Percentiles rank a stretch among this genome's conserved stretches.
These are phyloP conservation scores for Antrozous pallidus DNA, from an alignment of 2,797 vertebrate species.

Conservation along the genomic window DNA sequence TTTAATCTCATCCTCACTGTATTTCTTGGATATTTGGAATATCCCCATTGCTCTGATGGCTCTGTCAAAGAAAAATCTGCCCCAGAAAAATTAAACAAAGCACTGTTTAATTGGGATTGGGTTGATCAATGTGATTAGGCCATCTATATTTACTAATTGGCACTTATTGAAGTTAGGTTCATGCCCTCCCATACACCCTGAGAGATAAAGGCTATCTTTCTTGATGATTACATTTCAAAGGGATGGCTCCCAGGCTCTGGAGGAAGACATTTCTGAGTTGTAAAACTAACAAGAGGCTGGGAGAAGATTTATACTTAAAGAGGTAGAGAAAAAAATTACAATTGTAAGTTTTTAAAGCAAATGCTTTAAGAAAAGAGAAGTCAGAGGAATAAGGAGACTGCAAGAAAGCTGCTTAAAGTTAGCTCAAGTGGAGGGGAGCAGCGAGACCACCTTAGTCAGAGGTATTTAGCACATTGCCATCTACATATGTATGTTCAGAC, in stretches of 20 bases:
- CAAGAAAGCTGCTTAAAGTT: background rate
- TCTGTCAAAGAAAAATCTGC: background rate
- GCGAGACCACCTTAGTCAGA: background rate
- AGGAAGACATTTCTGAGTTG: background rate
- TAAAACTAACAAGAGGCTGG: background rate
- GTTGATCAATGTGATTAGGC: background rate
- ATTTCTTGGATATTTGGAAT: constrained; percentile 12
- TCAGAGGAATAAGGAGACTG: background rate
- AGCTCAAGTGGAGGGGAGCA: background rate
- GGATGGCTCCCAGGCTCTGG: background rate
- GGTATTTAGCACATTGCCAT: background rate
- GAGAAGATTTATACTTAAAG: background rate
- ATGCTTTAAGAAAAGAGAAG: background rate
- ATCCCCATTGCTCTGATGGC: background rate
- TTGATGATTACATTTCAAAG: constrained; percentile 12
- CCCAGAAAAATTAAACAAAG: background rate
- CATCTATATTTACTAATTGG: background rate
- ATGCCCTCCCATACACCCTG: background rate
- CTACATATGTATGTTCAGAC: background rate
- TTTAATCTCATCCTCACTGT: background rate
- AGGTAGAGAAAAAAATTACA: background rate
- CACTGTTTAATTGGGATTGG: too few relatives aligned
- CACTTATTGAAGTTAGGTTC: background rate
- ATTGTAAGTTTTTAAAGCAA: background rate
- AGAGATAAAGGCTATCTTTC: background rate